Percentiles rank a stretch among this genome's conserved stretches.
These are phyloP conservation scores for Idaea straminata DNA, from an alignment of 2,888 invertebrate species.

Conservation along the genomic window DNA sequence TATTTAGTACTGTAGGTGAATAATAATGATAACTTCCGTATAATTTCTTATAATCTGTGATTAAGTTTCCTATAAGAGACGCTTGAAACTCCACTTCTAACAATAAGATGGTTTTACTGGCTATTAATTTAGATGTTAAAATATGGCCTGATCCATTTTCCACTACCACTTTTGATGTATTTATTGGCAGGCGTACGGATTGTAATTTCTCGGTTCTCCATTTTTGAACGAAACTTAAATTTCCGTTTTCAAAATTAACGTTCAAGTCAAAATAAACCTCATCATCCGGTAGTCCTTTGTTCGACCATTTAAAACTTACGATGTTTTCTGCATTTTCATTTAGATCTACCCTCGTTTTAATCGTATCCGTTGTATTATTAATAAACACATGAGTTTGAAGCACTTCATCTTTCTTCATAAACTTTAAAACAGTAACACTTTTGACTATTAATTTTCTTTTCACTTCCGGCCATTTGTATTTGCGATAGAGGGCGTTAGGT, in stretches of 20 bases:
- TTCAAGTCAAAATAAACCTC: slow-evolving; percentile 39
- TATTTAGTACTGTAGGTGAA: slow-evolving; percentile 48
- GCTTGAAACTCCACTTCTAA: slow-evolving; percentile 49
- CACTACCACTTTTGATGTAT: slow-evolving; percentile 36
- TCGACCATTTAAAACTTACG: slow-evolving; percentile 45
- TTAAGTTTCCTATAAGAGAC: slow-evolving; percentile 43
- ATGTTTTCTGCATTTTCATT: slow-evolving; percentile 41
- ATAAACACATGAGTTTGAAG: slow-evolving; percentile 43
- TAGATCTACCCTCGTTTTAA: slow-evolving; percentile 35
- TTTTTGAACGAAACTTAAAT: slow-evolving; percentile 36
- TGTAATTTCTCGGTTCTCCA: slow-evolving; percentile 47
- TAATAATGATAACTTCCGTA: slow-evolving; percentile 65
- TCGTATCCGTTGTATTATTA: slow-evolving; percentile 45
- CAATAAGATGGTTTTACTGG: slow-evolving; percentile 44
- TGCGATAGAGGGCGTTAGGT: slow-evolving; percentile 42
- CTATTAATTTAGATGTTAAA: slow-evolving; percentile 41
- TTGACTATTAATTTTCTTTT: slow-evolving; percentile 41
- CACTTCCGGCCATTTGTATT: slow-evolving; percentile 54
- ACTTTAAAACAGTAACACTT: slow-evolving; percentile 42
- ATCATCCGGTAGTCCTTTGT: slow-evolving; percentile 44
- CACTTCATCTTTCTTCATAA: slow-evolving; percentile 40
- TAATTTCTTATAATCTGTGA: slow-evolving; percentile 48
- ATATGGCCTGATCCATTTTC: slow-evolving; percentile 43
- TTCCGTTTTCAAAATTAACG: slow-evolving; percentile 39
- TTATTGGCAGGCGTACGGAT: slow-evolving; percentile 35